Base-by-base conservation (phyloP, 2,113 vertebrate species). In the Neopipo cinnamomea region DNA sequence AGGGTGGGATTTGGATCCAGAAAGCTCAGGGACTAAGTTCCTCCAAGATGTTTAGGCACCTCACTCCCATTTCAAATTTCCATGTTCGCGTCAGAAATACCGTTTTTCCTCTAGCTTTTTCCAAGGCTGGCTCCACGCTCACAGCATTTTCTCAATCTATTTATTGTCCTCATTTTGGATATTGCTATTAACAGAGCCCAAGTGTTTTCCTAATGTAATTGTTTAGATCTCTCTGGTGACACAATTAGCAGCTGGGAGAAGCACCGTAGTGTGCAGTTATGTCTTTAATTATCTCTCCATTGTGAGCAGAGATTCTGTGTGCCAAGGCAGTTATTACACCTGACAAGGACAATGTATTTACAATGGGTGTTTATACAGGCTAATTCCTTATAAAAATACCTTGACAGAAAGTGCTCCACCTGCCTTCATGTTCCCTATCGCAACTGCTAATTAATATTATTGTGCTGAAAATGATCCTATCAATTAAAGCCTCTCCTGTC, bases 351-450 rank as follows among this genome's bases (percentile, higher is more conserved):
- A 95, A 91, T 80, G 88, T 83, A 77, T 91, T 97, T 97, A 97
- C 87, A 97, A 91, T 82, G 76, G 17, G 31, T 93, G 96, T 97
- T 98, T 97, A 98, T 83, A 96, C 86, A 95, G 88, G 91, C 74
- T 98, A 98, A 98, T 98, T 97, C 96, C 94, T 96, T 97, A 96
- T 95, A 97, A 97, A 98, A 98, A 97, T 96, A 91, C 71, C 93
- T 92, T 77, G 61, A 77, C 82, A 89, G 94, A 97, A 93, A 97
- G 90, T 58, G 85, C 71, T 96, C 79, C 92, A 87, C 85, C 75
- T 91, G 71, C 90, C 88, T 95, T 92, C 58, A 39, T 88, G 89
- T 80, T 96, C 87, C 77, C 88, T 97, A 97, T 94, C 41, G 3
- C 81, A 94, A 87, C 50, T 92, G 73, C 91, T 94, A 94, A 94